Percentiles rank a stretch among this genome's conserved stretches.
phyloP scores from a whole-genome alignment of 2,888 invertebrate species.

The Dynastes grantii region DNA sequence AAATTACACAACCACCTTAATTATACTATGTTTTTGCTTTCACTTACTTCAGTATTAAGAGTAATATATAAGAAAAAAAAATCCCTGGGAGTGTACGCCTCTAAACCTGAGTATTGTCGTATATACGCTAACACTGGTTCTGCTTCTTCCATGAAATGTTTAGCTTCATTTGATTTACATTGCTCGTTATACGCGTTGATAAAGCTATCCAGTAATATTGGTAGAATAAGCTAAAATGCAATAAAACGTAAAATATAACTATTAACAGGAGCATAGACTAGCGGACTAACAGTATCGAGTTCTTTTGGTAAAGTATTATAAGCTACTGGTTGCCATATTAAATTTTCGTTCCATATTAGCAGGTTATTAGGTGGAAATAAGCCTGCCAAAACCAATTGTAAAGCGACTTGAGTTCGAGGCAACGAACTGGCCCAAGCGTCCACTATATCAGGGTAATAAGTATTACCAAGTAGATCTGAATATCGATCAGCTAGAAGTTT shows the following conservation, averaged over 20 bases:
- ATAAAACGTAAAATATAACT: not conserved
- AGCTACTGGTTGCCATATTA: constrained; percentile 91
- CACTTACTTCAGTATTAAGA: constrained; percentile 31
- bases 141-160: constrained; percentile 6
- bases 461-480: constrained; percentile 76
- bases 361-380: constrained; percentile 78
- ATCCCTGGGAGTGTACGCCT: constrained; percentile 19
- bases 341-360: constrained; percentile 78
- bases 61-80: constrained; percentile 40
- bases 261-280: too few relatives aligned
- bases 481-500: constrained; percentile 81
- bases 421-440: constrained; percentile 59
- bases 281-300: constrained; percentile 9
- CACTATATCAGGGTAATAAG: constrained; percentile 77
- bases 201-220: not conserved
- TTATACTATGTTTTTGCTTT: not conserved
- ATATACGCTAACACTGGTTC: constrained; percentile 23
- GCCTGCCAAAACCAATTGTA: constrained; percentile 82
- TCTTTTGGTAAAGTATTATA: constrained; percentile 82
- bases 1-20: too few relatives aligned
- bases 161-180: constrained; percentile 12
- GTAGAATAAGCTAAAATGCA: constrained; percentile 8
- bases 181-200: not conserved
- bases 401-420: constrained; percentile 17
- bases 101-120: constrained; percentile 12